Conservation (phyloP, 2,113 vertebrate species). For the Myrmecophaga tridactyla region DNA sequence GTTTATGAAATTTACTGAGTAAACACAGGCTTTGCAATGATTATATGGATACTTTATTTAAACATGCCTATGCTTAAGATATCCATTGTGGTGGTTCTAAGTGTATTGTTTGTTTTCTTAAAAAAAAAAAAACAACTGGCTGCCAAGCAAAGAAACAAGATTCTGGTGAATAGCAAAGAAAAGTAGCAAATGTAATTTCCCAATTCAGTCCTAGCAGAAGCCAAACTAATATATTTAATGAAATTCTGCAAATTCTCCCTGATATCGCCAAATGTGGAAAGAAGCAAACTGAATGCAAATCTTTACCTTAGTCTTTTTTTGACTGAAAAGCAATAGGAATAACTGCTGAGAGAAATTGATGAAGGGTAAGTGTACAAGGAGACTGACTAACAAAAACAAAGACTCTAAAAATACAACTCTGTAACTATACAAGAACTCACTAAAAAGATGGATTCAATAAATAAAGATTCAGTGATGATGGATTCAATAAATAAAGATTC, state of each 20-base stretch:
- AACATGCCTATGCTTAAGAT: too few relatives aligned
- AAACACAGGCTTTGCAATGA: too few relatives aligned
- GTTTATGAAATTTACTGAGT: too few relatives aligned
- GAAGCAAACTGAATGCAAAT: neutral
- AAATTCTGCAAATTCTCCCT: neutral
- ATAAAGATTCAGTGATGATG: slow-evolving; percentile 19
- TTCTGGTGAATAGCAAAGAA: neutral
- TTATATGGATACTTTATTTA: too few relatives aligned
- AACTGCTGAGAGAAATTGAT: neutral
- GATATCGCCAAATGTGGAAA: neutral
- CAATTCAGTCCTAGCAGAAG: neutral
- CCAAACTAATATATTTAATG: neutral
- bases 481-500: slow-evolving; percentile 39
- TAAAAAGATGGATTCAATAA: slow-evolving; percentile 20
- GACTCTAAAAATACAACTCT: neutral
- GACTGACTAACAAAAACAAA: neutral
- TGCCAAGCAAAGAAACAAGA: neutral
- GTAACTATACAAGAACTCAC: neutral
- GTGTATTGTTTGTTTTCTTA: too few relatives aligned
- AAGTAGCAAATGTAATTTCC: neutral
- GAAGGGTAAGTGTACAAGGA: neutral
- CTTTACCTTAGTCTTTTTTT: neutral
- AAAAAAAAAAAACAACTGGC: slow-evolving; percentile 18
- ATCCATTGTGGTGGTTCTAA: too few relatives aligned
- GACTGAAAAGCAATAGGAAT: neutral